Conservation (phyloP, 2,888 invertebrate genomes). For the Acanthoscelides obtectus region DNA sequence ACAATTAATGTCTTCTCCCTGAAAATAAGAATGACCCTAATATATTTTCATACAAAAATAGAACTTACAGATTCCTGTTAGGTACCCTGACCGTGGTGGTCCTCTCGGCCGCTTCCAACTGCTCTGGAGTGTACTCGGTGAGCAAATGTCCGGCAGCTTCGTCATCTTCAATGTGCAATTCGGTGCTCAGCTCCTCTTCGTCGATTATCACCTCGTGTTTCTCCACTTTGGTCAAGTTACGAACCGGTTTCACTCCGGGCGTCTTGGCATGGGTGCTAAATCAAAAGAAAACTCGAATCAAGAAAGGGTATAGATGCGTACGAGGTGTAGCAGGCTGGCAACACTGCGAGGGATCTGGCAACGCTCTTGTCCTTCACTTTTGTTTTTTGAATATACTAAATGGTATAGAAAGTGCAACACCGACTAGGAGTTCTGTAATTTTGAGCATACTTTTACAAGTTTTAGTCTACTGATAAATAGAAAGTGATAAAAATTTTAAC, state of each 20-base stretch:
- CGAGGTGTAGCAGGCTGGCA: too few relatives aligned
- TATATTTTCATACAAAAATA: slow-evolving; percentile 2
- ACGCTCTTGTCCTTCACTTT: too few relatives aligned
- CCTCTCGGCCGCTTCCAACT: slow-evolving; percentile 27
- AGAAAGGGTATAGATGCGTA: too few relatives aligned
- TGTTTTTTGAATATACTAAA: too few relatives aligned
- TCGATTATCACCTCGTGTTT: slow-evolving; percentile 29
- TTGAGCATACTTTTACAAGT: too few relatives aligned
- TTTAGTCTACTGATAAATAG: too few relatives aligned
- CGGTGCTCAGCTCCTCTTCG: slow-evolving; percentile 36
- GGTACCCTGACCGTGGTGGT: slow-evolving; percentile 24
- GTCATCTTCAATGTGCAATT: slow-evolving; percentile 39
- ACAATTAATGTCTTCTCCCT: not conserved
- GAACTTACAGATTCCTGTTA: slow-evolving; percentile 33
- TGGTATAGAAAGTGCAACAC: too few relatives aligned
- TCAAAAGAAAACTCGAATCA: not conserved
- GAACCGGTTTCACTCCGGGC: slow-evolving; percentile 11
- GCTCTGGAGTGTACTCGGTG: slow-evolving; percentile 36
- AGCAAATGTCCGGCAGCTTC: slow-evolving; percentile 41
- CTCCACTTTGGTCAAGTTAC: slow-evolving; percentile 25
- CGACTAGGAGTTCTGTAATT: too few relatives aligned
- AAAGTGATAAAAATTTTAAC: too few relatives aligned
- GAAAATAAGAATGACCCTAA: not conserved
- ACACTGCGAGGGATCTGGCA: too few relatives aligned
- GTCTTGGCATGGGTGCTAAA: slow-evolving; percentile 55